Base-by-base conservation (phyloP, 2,797 vertebrate genomes). In the Strix occidentalis region DNA sequence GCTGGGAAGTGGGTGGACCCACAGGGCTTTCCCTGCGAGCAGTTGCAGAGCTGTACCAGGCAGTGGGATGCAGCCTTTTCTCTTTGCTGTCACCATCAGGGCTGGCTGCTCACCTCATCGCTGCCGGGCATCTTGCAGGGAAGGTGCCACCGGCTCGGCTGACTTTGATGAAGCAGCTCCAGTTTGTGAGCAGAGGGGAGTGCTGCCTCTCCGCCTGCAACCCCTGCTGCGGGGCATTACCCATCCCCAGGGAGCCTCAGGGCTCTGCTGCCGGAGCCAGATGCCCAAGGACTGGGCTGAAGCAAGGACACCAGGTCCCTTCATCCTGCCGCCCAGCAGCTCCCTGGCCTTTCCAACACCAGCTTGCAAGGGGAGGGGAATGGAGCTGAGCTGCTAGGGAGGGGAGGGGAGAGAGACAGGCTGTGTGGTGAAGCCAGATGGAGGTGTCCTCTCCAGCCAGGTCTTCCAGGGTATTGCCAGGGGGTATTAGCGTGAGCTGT, bases 261-360 rank as follows among this genome's bases (percentile, higher is more conserved):
- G 82, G 60, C 41, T 78, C 54, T 45, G 53, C 72, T 84, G 9
- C 33, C 35, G 17, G n/a, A 57, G 28, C 16, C 68, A 24, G 9
- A 1, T 76, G 69, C 56, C 72, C 0, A 0, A 83, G 84, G 65
- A 13, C 45, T 11, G 51, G 50, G 37, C 29, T 2, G 7, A 54
- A 45, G 48, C 7, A 8, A 53, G 58, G 75, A 5, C 61, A 2
- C 4, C 13, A 13, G 23, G 1, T 51, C 53, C 63, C 53, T 72
- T 54, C 41, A 26, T 60, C 84, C 54, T 20, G 13, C 28, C 9
- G 1, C 16, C 1, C 5, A 24, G 51, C 54, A 63, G 78, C 65
- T 57, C 65, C 80, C n/a, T 10, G 56, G 35, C 18, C 23, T 31
- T 75, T 20, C 66, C 65, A 29, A 7, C 26, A 3, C 24, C 41